phyloP scores from a whole-genome alignment of 2,797 vertebrate genomes.

The Pseudochirops cupreus region DNA sequence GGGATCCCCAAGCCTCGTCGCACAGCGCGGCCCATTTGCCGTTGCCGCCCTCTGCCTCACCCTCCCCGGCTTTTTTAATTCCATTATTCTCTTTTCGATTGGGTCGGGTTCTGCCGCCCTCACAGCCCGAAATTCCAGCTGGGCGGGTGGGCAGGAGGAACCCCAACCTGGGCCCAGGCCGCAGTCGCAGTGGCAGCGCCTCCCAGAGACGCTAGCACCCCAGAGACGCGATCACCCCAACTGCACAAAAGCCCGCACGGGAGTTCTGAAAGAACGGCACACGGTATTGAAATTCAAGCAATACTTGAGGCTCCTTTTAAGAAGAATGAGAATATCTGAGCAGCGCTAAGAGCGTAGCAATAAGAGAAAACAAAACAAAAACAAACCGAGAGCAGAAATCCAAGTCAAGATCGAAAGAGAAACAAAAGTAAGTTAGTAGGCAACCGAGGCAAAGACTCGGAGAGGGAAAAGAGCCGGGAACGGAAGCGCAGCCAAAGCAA shows the following conservation, averaged over 20 bases:
- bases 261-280: conserved; percentile 91
- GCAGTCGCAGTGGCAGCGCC: conserved; percentile 25
- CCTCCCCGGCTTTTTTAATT: conserved; percentile 62
- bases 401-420: conserved; percentile 92
- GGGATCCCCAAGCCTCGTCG: conserved; percentile 79
- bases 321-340: conserved; percentile 98
- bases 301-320: conserved; percentile 98
- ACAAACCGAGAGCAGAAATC: conserved; percentile 94
- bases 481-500: conserved; percentile 93
- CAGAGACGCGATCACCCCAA: conserved; percentile 48
- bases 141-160: conserved; percentile 46
- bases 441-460: conserved; percentile 93
- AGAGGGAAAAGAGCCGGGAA: conserved; percentile 93
- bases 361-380: conserved; percentile 84
- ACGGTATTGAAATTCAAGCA: conserved; percentile 98
- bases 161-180: conserved; percentile 71
- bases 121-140: conserved; percentile 71
- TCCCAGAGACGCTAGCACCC: conserved; percentile 35
- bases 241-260: conserved; percentile 67
- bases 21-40: conserved; percentile 64
- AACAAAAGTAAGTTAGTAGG: conserved; percentile 90
- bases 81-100: conserved; percentile 79
- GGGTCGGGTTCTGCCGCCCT: conserved; percentile 69
- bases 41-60: conserved; percentile 48
- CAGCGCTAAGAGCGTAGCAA: conserved; percentile 94